Evolutionary conservation across 1,140 invertebrate genomes (phyloP).

Genomic region (Microplitis mediator): DNA sequence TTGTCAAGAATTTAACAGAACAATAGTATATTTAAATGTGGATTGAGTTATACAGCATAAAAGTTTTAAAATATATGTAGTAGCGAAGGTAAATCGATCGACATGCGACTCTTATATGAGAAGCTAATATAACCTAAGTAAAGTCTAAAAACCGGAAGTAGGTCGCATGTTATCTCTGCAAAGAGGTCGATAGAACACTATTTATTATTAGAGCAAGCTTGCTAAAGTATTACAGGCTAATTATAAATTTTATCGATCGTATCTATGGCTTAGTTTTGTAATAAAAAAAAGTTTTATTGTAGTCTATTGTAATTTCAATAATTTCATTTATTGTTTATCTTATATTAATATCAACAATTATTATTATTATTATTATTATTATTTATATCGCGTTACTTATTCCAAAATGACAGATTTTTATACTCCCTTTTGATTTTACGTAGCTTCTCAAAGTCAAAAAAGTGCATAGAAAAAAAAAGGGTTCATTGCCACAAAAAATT

Average conservation of each 20-base stretch:
- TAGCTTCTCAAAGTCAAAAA: too few relatives aligned
- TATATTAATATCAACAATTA: too few relatives aligned
- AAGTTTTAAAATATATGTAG: background rate
- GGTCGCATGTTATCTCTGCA: slow-evolving; percentile 30
- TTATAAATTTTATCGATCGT: slow-evolving; percentile 39
- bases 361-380: too few relatives aligned
- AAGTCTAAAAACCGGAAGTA: slow-evolving; percentile 20
- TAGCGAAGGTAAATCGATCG: slow-evolving; percentile 3
- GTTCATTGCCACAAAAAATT: too few relatives aligned
- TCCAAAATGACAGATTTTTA: too few relatives aligned
- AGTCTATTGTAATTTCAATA: too few relatives aligned
- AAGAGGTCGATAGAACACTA: slow-evolving; percentile 24
- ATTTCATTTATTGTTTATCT: too few relatives aligned
- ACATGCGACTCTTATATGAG: slow-evolving; percentile 3
- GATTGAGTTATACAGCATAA: background rate
- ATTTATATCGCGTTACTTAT: too few relatives aligned
- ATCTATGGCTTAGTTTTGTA: background rate
- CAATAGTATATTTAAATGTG: background rate
- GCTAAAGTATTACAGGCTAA: slow-evolving; percentile 16
- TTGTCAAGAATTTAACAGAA: background rate
- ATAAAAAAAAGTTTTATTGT: too few relatives aligned
- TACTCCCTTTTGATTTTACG: too few relatives aligned
- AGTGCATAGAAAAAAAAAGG: too few relatives aligned
- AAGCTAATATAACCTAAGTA: too few relatives aligned
- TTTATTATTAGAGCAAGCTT: slow-evolving; percentile 30